Evolutionary conservation across 2,888 invertebrate genomes (phyloP).

Genomic region (Cosmia trapezina): DNA sequence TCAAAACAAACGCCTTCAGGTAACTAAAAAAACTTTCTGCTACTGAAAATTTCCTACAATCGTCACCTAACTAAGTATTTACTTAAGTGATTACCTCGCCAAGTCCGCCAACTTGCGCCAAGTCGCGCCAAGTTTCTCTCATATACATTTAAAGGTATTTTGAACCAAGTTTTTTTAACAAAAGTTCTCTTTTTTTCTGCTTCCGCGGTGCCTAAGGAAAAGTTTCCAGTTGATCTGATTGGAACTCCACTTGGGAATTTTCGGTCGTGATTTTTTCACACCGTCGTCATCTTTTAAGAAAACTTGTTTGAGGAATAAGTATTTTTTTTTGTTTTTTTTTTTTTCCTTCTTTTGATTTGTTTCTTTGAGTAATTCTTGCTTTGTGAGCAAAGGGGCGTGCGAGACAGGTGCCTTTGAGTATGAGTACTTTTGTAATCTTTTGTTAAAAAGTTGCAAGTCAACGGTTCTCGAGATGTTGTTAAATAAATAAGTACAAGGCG

Average conservation of each 20-base stretch:
- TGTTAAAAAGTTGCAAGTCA: conserved; percentile 36
- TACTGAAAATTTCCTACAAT: conserved; percentile 56
- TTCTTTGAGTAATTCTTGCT: conserved; percentile 57
- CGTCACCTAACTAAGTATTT: conserved; percentile 66
- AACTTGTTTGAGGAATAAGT: conserved; percentile 51
- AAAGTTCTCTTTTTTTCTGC: conserved; percentile 47
- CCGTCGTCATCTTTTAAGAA: conserved; percentile 57
- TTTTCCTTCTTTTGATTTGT: conserved; percentile 52
- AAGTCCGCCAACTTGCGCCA: conserved; percentile 42
- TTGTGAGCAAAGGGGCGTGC: conserved; percentile 40
- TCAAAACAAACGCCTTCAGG: conserved; percentile 46
- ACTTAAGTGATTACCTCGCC: conserved; percentile 65
- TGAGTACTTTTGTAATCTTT: conserved; percentile 41
- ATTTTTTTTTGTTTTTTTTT: conserved; percentile 52
- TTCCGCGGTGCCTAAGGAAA: conserved; percentile 51
- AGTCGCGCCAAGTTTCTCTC: conserved; percentile 49
- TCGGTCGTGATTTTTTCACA: conserved; percentile 54
- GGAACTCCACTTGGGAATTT: conserved; percentile 56
- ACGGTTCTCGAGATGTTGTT: conserved; percentile 1
- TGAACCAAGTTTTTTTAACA: conserved; percentile 47
- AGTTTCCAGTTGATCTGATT: conserved; percentile 63
- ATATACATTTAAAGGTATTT: conserved; percentile 63
- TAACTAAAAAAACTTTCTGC: conserved; percentile 51
- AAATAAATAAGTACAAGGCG: conserved; percentile 14
- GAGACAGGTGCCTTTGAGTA: conserved; percentile 35